Conservation (phyloP, 2,797 vertebrate species). For the Crocidura indochinensis region DNA sequence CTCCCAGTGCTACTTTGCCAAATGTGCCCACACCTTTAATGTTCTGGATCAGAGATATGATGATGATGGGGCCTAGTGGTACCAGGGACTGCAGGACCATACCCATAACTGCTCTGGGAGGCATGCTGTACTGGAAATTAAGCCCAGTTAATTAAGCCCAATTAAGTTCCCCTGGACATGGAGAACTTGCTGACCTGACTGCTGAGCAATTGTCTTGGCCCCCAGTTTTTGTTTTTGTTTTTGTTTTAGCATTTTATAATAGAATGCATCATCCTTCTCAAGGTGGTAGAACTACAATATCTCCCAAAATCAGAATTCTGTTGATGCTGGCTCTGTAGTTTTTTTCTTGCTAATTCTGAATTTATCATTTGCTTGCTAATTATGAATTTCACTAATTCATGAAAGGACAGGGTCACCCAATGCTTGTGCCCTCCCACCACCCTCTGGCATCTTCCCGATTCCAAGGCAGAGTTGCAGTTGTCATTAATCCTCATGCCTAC, state of each 20-base stretch:
- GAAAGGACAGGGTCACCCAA: too few relatives aligned
- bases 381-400: not conserved
- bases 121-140: too few relatives aligned
- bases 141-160: too few relatives aligned
- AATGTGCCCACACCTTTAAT: too few relatives aligned
- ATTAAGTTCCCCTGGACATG: too few relatives aligned
- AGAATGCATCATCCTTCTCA: not conserved
- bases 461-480: not conserved
- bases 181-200: too few relatives aligned
- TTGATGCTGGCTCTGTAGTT: too few relatives aligned
- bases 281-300: not conserved
- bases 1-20: too few relatives aligned
- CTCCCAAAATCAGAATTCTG: not conserved
- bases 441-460: not conserved
- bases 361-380: not conserved
- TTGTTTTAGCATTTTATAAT: fast-evolving
- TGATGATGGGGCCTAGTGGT: too few relatives aligned
- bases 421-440: not conserved
- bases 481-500: not conserved
- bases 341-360: not conserved
- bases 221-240: fast-evolving
- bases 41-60: too few relatives aligned
- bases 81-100: too few relatives aligned
- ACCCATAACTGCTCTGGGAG: too few relatives aligned
- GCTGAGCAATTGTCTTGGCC: fast-evolving